phyloP scores from a whole-genome alignment of 1,140 invertebrate species.

The Anastatus disparis region DNA sequence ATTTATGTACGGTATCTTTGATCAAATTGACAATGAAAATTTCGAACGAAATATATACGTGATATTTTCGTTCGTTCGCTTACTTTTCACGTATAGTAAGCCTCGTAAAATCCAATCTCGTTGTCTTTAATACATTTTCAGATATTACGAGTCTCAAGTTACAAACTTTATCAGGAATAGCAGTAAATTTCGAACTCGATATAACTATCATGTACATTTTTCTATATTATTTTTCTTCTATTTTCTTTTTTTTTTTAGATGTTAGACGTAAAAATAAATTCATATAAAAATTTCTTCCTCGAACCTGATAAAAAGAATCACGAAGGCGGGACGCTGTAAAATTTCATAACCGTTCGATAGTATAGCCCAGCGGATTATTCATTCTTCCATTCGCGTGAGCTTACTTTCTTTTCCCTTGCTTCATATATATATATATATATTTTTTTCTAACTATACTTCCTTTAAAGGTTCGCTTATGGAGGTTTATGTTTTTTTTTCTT shows the following conservation, averaged over 20 bases:
- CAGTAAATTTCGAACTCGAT: background rate
- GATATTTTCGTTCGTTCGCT: no score
- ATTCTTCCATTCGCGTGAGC: background rate
- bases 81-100: no score
- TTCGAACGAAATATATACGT: no score
- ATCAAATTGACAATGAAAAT: no score
- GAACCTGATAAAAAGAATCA: slow-evolving; percentile 11
- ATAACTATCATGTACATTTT: background rate
- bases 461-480: no score
- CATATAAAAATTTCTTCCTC: slow-evolving; percentile 11
- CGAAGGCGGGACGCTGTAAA: slow-evolving; percentile 4
- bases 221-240: no score
- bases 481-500: no score
- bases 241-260: background rate
- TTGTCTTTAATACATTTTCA: background rate
- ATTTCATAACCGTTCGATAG: slow-evolving; percentile 26
- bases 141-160: slow-evolving; percentile 2
- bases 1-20: no score
- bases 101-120: no score
- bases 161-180: background rate
- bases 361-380: slow-evolving; percentile 8
- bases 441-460: background rate
- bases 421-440: no score
- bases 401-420: background rate
- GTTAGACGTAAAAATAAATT: slow-evolving; percentile 14